Evolutionary conservation across 2,113 vertebrate genomes (phyloP).

Genomic region (Fregetta grallaria): DNA sequence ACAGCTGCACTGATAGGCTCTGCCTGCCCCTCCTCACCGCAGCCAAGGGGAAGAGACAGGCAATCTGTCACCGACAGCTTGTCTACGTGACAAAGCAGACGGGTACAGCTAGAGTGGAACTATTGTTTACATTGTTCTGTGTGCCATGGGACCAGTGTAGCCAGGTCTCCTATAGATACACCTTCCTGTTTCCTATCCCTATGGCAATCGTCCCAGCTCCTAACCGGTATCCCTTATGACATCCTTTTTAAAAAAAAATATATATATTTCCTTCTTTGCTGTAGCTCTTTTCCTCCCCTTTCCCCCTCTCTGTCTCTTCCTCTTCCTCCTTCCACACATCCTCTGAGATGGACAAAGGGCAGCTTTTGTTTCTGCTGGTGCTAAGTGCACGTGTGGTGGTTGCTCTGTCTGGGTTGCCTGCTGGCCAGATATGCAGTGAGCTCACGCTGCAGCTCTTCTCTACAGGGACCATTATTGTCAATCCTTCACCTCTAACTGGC

Average conservation of each 20-base stretch:
- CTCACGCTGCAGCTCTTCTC: not conserved
- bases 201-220: not conserved
- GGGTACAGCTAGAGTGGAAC: not conserved
- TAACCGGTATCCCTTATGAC: not conserved
- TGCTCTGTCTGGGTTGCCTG: not conserved
- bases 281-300: not conserved
- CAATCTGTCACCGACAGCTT: not conserved
- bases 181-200: not conserved
- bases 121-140: not conserved
- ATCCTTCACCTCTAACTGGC: not conserved
- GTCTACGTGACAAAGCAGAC: not conserved
- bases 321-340: not conserved
- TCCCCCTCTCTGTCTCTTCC: not conserved
- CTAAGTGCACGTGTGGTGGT: not conserved
- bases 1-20: not conserved
- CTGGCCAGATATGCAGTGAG: not conserved
- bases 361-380: not conserved
- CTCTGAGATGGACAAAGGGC: not conserved
- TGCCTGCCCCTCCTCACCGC: not conserved
- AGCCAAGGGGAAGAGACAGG: not conserved
- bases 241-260: not conserved
- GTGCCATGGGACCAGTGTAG: not conserved
- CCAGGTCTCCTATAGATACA: conserved; percentile 2
- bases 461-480: not conserved
- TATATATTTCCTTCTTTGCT: not conserved